Conservation (phyloP, 2,797 vertebrate genomes). For the Sebastes hopkinsi region DNA sequence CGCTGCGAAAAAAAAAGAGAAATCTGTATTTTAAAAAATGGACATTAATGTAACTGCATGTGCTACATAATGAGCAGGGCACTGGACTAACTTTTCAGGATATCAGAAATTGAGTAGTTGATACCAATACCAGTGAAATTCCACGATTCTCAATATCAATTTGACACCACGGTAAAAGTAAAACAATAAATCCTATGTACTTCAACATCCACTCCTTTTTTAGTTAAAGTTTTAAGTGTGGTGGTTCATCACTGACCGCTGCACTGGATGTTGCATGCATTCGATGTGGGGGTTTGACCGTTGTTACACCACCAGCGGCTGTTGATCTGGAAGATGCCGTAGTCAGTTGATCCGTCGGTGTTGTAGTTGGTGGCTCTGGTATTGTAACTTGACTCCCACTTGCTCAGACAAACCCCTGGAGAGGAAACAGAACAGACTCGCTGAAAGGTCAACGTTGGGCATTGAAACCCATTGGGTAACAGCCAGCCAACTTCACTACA, state of each 20-base stretch:
- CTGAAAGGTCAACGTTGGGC: not conserved
- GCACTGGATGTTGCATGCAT: conserved; percentile 76
- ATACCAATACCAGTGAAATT: too few relatives aligned
- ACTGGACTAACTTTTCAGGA: too few relatives aligned
- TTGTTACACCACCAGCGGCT: conserved; percentile 82
- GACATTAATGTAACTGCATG: not conserved
- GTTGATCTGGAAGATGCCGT: conserved; percentile 84
- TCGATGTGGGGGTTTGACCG: not conserved
- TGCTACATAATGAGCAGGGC: not conserved
- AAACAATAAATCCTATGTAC: too few relatives aligned
- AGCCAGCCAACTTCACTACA: not conserved
- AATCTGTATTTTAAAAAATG: not conserved
- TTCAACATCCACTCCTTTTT: too few relatives aligned
- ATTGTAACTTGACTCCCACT: conserved; percentile 69
- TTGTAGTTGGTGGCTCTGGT: conserved; percentile 64
- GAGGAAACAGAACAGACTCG: not conserved
- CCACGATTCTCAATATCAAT: too few relatives aligned
- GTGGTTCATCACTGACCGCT: conserved; percentile 51
- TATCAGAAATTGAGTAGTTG: too few relatives aligned
- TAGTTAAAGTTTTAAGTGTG: not conserved
- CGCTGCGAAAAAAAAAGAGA: conserved; percentile 20
- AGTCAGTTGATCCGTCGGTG: conserved; percentile 77
- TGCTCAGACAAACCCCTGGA: conserved; percentile 82
- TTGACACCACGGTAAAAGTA: too few relatives aligned
- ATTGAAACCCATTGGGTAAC: not conserved